These are phyloP conservation scores for Psilanteris sp. DNA, from an alignment of 1,140 invertebrate genomes.

Conservation along the genomic window DNA sequence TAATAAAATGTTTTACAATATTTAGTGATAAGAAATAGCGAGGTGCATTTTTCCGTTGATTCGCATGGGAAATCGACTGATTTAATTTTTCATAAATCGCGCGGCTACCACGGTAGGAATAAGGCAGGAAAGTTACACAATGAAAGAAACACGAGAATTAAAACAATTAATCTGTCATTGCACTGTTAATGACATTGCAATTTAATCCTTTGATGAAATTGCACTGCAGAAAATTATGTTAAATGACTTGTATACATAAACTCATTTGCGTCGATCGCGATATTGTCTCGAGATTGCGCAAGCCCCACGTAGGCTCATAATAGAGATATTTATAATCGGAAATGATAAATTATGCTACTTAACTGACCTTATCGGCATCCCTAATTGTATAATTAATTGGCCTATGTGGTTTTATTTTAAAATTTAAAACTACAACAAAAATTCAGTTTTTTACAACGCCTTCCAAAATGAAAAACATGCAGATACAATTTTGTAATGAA, in stretches of 20 bases:
- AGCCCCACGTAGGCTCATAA: constrained; percentile 23
- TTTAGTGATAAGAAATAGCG: no score
- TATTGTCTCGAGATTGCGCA: constrained; percentile 39
- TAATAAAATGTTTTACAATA: neutral
- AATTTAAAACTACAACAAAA: no score
- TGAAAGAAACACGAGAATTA: neutral
- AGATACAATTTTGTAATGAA: no score
- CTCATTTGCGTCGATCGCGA: constrained; percentile 35
- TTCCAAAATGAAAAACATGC: no score
- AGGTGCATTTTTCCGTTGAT: no score
- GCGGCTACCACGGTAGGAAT: no score
- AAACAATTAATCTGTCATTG: constrained; percentile 13
- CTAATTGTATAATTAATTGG: constrained; percentile 19
- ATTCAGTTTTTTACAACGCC: no score
- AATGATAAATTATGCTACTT: constrained; percentile 40
- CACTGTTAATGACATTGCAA: constrained; percentile 41
- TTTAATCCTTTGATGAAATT: constrained; percentile 30
- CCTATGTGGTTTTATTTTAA: no score
- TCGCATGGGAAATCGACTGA: no score
- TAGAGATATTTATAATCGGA: constrained; percentile 49
- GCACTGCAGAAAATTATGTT: constrained; percentile 32
- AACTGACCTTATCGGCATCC: constrained; percentile 9
- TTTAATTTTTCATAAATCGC: no score
- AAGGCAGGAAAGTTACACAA: neutral
- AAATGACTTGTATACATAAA: constrained; percentile 46